Conservation (phyloP, 2,797 vertebrate genomes). For the Pseudopleuronectes americanus region DNA sequence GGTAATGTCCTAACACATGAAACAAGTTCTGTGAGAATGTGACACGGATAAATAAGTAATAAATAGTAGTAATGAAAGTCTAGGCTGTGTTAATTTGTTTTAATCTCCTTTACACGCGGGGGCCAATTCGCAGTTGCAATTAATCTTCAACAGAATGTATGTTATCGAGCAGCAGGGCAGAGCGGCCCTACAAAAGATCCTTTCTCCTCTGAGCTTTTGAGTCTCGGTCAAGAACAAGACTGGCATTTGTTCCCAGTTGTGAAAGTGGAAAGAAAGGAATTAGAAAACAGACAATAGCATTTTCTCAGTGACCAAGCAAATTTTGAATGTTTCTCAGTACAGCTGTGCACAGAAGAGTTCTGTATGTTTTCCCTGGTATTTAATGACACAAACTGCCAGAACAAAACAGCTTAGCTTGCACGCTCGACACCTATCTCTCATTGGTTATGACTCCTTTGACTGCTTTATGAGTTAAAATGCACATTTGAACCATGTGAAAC, state of each 20-base stretch:
- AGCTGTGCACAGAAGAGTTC: no score
- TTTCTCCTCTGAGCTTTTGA: conserved; percentile 63
- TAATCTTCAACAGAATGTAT: conserved; percentile 66
- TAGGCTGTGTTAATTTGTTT: conserved; percentile 33
- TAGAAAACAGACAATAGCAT: conserved; percentile 26
- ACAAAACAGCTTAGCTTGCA: no score
- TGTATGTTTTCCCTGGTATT: no score
- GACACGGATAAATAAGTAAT: conserved; percentile 15
- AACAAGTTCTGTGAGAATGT: neutral
- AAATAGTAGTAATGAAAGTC: conserved; percentile 20
- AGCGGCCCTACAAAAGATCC: conserved; percentile 60
- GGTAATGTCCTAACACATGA: neutral
- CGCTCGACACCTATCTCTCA: no score
- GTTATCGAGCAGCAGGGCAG: conserved; percentile 33
- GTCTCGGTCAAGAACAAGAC: conserved; percentile 56
- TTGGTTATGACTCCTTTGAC: neutral
- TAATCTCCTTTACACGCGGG: conserved; percentile 50
- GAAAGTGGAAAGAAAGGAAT: conserved; percentile 52
- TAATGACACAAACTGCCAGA: no score
- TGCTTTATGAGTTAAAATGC: neutral
- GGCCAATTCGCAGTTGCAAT: conserved; percentile 47
- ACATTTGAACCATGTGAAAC: neutral
- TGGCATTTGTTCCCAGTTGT: conserved; percentile 67
- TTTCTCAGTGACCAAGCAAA: conserved; percentile 14
- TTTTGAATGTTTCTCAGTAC: no score